phyloP scores from a whole-genome alignment of 1,140 invertebrate genomes.

The Heterodera carotae region DNA sequence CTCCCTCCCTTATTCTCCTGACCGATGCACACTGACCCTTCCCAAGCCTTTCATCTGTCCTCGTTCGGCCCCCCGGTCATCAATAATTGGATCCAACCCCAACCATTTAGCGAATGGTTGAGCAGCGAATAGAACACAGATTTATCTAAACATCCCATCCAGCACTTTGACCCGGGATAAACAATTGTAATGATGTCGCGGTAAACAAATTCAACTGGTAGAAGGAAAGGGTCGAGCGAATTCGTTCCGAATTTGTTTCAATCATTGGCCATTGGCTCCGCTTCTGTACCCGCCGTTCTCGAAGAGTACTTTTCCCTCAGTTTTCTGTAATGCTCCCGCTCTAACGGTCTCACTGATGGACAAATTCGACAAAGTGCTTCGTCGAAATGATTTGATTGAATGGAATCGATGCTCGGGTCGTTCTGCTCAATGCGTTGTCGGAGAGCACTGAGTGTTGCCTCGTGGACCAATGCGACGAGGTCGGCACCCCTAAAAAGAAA shows the following conservation, averaged over 20 bases:
- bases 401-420: conserved; percentile 3
- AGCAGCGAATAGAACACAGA: background rate
- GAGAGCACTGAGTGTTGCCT: conserved; percentile 17
- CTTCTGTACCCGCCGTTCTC: background rate
- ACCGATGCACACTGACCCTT: background rate
- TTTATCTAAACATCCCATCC: conserved; percentile 3
- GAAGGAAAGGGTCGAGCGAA: no score
- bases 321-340: conserved; percentile 19
- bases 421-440: conserved; percentile 23
- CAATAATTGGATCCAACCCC: background rate
- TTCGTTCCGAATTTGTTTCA: background rate
- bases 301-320: conserved; percentile 16
- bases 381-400: conserved; percentile 3
- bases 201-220: background rate
- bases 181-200: background rate
- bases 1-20: background rate
- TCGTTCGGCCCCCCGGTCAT: background rate
- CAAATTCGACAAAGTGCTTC: background rate
- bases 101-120: background rate
- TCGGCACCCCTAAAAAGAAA: conserved; percentile 22
- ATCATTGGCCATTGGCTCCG: background rate
- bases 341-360: conserved; percentile 13
- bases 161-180: background rate
- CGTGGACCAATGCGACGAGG: conserved; percentile 23
- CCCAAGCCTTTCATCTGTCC: background rate